Conservation (phyloP, 2,113 vertebrate species). For the Triplophysa dalaica region DNA sequence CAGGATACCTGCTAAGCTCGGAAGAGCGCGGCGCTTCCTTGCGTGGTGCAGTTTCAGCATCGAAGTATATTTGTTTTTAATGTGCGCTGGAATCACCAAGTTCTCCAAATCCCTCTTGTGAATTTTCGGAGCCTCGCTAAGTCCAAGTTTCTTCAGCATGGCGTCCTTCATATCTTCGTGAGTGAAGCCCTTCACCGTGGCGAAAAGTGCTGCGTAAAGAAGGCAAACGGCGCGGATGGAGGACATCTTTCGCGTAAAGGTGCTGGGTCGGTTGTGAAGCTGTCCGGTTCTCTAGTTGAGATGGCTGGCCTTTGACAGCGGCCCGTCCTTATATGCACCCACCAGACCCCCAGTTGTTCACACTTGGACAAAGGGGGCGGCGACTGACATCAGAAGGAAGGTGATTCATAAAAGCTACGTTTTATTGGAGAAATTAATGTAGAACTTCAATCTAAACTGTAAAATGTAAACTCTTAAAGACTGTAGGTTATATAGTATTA, state of each 20-base stretch:
- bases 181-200: conserved; percentile 65
- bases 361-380: conserved; percentile 79
- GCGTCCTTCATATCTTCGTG: conserved; percentile 79
- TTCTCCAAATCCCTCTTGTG: conserved; percentile 80
- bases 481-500: too few relatives aligned
- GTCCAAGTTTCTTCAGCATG: conserved; percentile 79
- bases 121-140: conserved; percentile 80
- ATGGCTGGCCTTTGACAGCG: conserved; percentile 54
- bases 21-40: conserved; percentile 81
- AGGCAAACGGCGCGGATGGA: conserved; percentile 59
- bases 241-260: conserved; percentile 63
- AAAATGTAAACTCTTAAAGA: too few relatives aligned
- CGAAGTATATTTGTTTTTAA: conserved; percentile 82
- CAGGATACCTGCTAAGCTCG: conserved; percentile 85
- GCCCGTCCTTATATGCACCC: conserved; percentile 68
- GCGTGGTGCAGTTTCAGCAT: conserved; percentile 83
- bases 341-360: conserved; percentile 75
- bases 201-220: conserved; percentile 64
- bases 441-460: neutral
- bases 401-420: conserved; percentile 74
- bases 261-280: conserved; percentile 4
- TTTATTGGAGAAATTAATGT: conserved; percentile 62
- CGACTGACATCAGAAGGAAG: conserved; percentile 72
- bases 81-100: conserved; percentile 80
- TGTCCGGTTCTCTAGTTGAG: conserved; percentile 48